phyloP scores from a whole-genome alignment of 2,113 vertebrate species.

The Anthoscopus minutus region DNA sequence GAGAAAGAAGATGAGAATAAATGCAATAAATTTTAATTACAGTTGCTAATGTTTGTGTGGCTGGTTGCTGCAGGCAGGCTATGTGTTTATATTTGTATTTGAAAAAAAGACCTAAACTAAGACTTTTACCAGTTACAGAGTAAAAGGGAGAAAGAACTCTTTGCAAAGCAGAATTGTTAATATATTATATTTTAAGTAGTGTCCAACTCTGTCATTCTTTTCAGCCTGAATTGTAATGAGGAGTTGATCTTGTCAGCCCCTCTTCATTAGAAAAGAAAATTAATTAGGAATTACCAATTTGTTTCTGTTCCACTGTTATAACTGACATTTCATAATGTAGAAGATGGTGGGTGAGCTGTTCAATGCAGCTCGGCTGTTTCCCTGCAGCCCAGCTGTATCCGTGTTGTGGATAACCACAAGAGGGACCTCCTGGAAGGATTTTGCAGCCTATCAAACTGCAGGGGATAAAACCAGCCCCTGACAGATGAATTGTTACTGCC shows the following conservation, averaged over 20 bases:
- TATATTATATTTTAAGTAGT: neutral
- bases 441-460: neutral
- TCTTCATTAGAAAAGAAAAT: neutral
- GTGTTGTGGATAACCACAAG: neutral
- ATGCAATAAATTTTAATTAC: neutral
- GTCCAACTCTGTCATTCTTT: neutral
- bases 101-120: neutral
- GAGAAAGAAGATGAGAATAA: neutral
- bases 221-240: neutral
- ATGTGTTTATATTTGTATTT: neutral
- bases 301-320: neutral
- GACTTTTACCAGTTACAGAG: neutral
- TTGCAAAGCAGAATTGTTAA: neutral
- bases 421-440: conserved; percentile 18
- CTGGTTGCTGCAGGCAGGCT: neutral
- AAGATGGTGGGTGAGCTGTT: neutral
- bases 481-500: neutral
- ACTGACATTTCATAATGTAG: neutral
- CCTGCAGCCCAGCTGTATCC: neutral
- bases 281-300: neutral
- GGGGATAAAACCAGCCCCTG: neutral
- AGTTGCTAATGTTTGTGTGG: neutral
- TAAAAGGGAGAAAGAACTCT: neutral
- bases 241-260: neutral
- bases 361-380: neutral